Base-by-base conservation (phyloP, 2,888 invertebrate species). In the Drosophila siamana region DNA sequence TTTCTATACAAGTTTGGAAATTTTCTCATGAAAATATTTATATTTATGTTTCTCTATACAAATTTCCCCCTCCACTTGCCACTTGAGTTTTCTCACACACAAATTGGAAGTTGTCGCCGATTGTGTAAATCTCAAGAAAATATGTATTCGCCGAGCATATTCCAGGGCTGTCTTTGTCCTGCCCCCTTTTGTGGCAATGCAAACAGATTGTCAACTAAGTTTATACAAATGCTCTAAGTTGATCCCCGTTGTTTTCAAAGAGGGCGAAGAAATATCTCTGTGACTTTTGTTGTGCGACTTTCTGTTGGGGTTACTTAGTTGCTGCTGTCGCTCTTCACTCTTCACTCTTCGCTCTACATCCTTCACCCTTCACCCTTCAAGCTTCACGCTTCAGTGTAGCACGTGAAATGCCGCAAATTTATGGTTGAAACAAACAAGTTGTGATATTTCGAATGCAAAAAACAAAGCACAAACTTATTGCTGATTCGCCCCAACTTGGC, bases 401-500 rank as follows among this genome's bases (percentile, higher is more conserved):
- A 55, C n/a, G 56, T 48, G 56, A 52, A 52, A 40, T 38, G 33
- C 33, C 11, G 47, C 36, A 74, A 78, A 63, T 86, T 80, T 82
- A 80, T 83, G 54, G 62, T 63, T 68, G 69, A 72, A 76, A 69
- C 57, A 70, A 80, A 78, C 72, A 78, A 82, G 74, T 76, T 78
- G 64, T 74, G 73, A 69, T 73, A 51, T 69, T 70, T 77, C 52
- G 47, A 86, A 71, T 70, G 62, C 50, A 57, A 54, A 47, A 47
- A 26, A 65, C 43, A 38, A 57, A n/a, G n/a, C n/a, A n/a, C n/a
- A n/a, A 67, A 82, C 69, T 60, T 19, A 19, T 19, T 19, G 19
- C 19, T 74, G 19, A 46, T 46, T 46, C 26, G 59, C 64, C 80
- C 47, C 44, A 57, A 60, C 75, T 82, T 81, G 73, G 67, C 76